phyloP scores from a whole-genome alignment of 2,888 invertebrate species.

The Ligdia adustata region DNA sequence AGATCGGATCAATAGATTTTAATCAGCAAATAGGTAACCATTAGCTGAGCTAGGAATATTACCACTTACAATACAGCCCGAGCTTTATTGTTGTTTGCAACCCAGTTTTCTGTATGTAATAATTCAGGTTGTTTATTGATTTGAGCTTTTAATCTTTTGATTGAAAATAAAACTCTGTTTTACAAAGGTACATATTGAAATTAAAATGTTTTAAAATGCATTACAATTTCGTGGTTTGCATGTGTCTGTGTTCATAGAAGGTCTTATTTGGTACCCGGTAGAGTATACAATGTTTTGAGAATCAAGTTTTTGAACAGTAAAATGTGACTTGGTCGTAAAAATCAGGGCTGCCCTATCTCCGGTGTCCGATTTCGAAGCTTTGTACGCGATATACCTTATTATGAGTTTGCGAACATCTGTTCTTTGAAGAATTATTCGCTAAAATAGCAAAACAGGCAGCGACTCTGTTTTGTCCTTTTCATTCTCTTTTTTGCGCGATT shows the following conservation, averaged over 20 bases:
- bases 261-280: conserved; percentile 39
- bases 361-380: conserved; percentile 82
- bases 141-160: conserved; percentile 36
- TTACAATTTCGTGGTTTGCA: conserved; percentile 35
- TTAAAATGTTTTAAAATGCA: conserved; percentile 71
- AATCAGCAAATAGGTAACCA: conserved; percentile 69
- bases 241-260: conserved; percentile 12
- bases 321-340: conserved; percentile 60
- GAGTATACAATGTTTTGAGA: conserved; percentile 46
- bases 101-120: conserved; percentile 23
- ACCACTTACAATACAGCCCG: conserved; percentile 18
- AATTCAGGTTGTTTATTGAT: conserved; percentile 31
- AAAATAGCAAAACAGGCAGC: conserved; percentile 65
- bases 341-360: conserved; percentile 77
- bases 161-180: conserved; percentile 58
- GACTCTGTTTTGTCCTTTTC: conserved; percentile 57
- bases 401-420: conserved; percentile 80
- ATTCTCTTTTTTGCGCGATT: conserved; percentile 39
- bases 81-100: conserved; percentile 27
- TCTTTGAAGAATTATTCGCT: conserved; percentile 71
- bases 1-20: conserved; percentile 68
- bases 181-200: conserved; percentile 72
- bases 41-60: conserved; percentile 53
- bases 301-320: conserved; percentile 46
- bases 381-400: conserved; percentile 82